Evolutionary conservation across 2,888 invertebrate species (phyloP).

Genomic region (Diogma glabrata): DNA sequence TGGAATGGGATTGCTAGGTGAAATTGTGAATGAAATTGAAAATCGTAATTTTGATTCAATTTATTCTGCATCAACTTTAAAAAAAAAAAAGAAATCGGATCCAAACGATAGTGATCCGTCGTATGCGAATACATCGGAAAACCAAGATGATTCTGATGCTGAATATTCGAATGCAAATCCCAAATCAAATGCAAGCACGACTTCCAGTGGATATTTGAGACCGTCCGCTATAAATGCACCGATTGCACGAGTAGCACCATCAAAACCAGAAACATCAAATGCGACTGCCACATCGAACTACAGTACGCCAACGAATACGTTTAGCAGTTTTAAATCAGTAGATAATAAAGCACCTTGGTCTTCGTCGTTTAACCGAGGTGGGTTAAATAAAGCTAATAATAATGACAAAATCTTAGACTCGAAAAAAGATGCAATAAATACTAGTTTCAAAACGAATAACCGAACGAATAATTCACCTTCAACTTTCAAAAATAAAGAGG

Average conservation of each 20-base stretch:
- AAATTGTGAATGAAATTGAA: slow-evolving; percentile 81
- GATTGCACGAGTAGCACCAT: slow-evolving; percentile 35
- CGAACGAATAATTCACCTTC: not conserved
- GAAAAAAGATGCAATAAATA: slow-evolving; percentile 10
- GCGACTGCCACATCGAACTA: slow-evolving; percentile 5
- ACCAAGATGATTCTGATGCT: slow-evolving; percentile 46
- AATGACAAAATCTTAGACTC: not conserved
- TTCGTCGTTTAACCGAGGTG: not conserved
- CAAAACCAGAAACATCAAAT: slow-evolving; percentile 28
- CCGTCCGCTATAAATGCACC: slow-evolving; percentile 62
- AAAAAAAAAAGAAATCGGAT: slow-evolving; percentile 46
- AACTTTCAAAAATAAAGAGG: not conserved
- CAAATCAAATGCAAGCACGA: slow-evolving; percentile 46
- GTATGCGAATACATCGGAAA: slow-evolving; percentile 48
- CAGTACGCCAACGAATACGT: not conserved
- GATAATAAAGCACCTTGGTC: not conserved
- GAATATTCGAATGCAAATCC: slow-evolving; percentile 47
- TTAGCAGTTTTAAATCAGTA: slow-evolving; percentile 20
- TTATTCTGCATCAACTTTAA: slow-evolving; percentile 65
- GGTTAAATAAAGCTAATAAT: slow-evolving; percentile 4
- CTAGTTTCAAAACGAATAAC: not conserved
- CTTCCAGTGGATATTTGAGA: slow-evolving; percentile 61
- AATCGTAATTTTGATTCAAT: slow-evolving; percentile 77
- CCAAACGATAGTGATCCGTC: slow-evolving; percentile 35
- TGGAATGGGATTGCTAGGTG: slow-evolving; percentile 64